Evolutionary conservation across 2,113 vertebrate species (phyloP).

Genomic region (Candoia aspera): DNA sequence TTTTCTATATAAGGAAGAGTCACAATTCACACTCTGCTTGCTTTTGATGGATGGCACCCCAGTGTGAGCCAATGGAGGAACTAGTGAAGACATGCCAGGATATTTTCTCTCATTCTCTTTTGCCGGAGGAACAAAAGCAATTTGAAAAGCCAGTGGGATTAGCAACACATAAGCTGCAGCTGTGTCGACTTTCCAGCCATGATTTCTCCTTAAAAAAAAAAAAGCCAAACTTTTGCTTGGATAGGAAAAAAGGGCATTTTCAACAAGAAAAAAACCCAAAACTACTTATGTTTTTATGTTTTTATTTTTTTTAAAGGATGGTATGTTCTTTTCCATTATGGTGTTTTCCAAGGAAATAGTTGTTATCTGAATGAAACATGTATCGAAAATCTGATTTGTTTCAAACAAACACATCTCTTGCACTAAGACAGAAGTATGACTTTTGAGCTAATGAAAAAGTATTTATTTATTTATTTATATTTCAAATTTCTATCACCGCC

Average conservation of each 20-base stretch:
- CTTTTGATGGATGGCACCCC: background rate
- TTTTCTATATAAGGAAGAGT: background rate
- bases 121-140: background rate
- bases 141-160: background rate
- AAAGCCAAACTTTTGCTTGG: background rate
- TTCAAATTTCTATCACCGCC: too few species aligned
- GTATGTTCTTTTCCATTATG: accelerated
- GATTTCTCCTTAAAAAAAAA: background rate
- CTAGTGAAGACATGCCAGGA: background rate
- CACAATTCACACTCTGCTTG: background rate
- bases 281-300: too few species aligned
- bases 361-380: background rate
- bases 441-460: accelerated
- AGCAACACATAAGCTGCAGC: background rate
- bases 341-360: background rate
- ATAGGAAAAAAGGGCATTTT: background rate
- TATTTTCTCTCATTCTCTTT: constrained; percentile 4
- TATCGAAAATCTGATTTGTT: background rate
- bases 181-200: background rate
- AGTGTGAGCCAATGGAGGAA: background rate
- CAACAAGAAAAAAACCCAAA: too few species aligned
- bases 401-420: background rate
- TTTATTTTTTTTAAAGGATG: background rate
- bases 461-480: too few species aligned
- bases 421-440: background rate